Base-by-base conservation (phyloP, 2,888 invertebrate genomes). In the Melanostoma scalare region DNA sequence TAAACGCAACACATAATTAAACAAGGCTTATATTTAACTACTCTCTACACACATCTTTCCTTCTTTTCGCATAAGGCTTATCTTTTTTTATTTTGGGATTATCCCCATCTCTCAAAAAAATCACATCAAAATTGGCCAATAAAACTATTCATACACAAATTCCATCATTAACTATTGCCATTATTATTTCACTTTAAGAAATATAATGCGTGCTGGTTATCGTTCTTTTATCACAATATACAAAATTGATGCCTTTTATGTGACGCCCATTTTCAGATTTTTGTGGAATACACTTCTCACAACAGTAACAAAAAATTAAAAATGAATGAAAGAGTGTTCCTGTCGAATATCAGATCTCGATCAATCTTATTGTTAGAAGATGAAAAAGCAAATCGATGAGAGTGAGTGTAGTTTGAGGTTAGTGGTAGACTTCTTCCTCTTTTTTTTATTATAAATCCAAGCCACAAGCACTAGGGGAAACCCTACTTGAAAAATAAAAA, bases 131-230 rank as follows among this genome's bases (percentile, higher is more conserved):
- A 60, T 60, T 44, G 44, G 44, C 44, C 60, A 10, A 60, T 60
- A 60, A 60, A 60, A 60, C 44, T 44, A 44, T 60, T 20, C 20
- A 1, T 20, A 35, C 76, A 76, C 61, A 69, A 55, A 63, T 63
- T 73, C 63, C 3, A 10, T 36, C 63, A 73, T 63, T 74, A 38
- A n/a, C 65, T 33, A 40, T 48, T 44, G 30, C 31, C 46, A 67
- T 75, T 68, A 67, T 75, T 68, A 68, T 36, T 55, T 33, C 50
- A 48, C 50, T 33, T 46, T 58, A 67, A n/a, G 33, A 40, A 58
- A 58, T 56, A 36, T 74, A 48, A 53, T 67, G 42, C 44, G 67
- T 60, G 50, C 8, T 36, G 58, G 65, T 67, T 60, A 58, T 75
- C 58, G 65, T 52, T 58, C 52, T 60, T 58, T 50, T 58, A 60